phyloP scores from a whole-genome alignment of 2,797 vertebrate species.

The Halcyon badia region DNA sequence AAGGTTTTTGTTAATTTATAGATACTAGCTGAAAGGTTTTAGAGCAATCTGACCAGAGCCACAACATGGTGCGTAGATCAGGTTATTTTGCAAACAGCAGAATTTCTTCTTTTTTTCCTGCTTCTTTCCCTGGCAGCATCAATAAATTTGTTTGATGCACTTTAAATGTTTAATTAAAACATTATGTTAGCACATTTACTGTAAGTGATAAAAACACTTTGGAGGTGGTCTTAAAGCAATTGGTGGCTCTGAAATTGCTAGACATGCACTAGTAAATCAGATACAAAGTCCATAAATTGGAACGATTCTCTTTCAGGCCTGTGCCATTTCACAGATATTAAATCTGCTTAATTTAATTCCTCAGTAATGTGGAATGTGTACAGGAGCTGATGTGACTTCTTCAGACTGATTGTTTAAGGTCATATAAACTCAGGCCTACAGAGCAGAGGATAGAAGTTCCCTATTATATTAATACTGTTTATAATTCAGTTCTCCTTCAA shows the following conservation, averaged over 20 bases:
- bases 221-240: conserved; percentile 71
- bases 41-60: conserved; percentile 20
- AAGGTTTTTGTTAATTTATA: conserved; percentile 50
- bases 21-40: conserved; percentile 4
- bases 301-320: conserved; percentile 49
- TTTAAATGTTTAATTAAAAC: conserved; percentile 82
- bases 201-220: conserved; percentile 72
- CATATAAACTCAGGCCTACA: conserved; percentile 41
- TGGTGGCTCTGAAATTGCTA: conserved; percentile 50
- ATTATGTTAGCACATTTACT: conserved; percentile 71
- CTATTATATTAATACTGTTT: conserved; percentile 48
- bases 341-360: conserved; percentile 65
- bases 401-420: conserved; percentile 55
- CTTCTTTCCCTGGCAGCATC: conserved; percentile 41
- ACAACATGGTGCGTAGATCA: neutral
- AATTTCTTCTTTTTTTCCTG: neutral
- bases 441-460: conserved; percentile 26
- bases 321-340: conserved; percentile 62
- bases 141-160: conserved; percentile 75
- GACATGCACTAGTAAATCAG: conserved; percentile 62
- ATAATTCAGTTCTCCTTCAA: conserved; percentile 39
- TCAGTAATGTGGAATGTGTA: conserved; percentile 63
- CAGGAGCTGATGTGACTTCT: conserved; percentile 38
- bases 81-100: conserved; percentile 47
- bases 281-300: conserved; percentile 56